Conservation (phyloP, 2,797 vertebrate genomes). For the Typhlichthys eigenmanni region DNA sequence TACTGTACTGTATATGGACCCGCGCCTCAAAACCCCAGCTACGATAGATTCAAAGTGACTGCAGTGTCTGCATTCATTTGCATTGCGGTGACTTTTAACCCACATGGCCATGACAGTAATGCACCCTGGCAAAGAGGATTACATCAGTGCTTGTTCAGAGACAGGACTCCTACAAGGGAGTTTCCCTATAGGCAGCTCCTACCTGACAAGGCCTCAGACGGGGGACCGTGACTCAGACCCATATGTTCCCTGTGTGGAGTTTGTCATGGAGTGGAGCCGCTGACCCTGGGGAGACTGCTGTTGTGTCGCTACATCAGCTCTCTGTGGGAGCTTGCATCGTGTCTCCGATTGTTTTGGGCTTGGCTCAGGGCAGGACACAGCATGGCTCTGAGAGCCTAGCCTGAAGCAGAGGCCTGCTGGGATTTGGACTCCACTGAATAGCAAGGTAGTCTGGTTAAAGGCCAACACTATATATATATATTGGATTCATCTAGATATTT, state of each 20-base stretch:
- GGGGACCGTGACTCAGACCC: conserved; percentile 12
- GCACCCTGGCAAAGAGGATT: conserved; percentile 37
- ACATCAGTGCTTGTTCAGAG: conserved; percentile 29
- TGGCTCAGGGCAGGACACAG: conserved; percentile 38
- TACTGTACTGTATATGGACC: too few relatives aligned
- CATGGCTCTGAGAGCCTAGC: conserved; percentile 22
- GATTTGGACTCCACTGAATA: conserved; percentile 53
- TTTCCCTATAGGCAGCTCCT: conserved; percentile 21
- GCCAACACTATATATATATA: conserved; percentile 18
- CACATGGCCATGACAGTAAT: conserved; percentile 37
- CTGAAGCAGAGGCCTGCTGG: conserved; percentile 45
- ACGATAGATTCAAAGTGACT: conserved; percentile 37
- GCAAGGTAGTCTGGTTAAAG: conserved; percentile 34
- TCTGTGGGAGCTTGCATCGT: conserved; percentile 44
- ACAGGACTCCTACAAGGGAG: conserved; percentile 24
- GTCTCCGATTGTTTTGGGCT: conserved; percentile 56
- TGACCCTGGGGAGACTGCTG: conserved; percentile 42
- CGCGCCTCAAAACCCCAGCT: neutral
- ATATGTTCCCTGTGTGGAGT: conserved; percentile 34
- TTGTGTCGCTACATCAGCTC: conserved; percentile 50
- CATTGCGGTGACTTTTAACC: too few relatives aligned
- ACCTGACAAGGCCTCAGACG: conserved; percentile 32
- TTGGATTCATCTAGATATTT: neutral
- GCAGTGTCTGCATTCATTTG: conserved; percentile 25
- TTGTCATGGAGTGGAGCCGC: conserved; percentile 31